phyloP scores from a whole-genome alignment of 2,888 invertebrate genomes.

The Rhagium mordax region DNA sequence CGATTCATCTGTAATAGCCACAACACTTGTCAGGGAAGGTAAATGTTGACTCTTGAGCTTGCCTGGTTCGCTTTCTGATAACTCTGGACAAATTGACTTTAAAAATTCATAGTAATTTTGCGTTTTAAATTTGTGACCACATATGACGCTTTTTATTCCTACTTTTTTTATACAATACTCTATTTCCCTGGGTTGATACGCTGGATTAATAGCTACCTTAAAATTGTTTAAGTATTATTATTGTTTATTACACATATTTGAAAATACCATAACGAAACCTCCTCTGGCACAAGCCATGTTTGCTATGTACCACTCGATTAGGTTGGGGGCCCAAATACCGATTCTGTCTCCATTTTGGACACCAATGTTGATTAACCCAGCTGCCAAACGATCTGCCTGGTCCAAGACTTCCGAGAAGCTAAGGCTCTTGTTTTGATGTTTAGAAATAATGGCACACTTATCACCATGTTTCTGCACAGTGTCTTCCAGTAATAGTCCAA shows the following conservation, averaged over 20 bases:
- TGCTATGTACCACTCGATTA: slow-evolving; percentile 82
- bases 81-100: slow-evolving; percentile 74
- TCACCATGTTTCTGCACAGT: slow-evolving; percentile 73
- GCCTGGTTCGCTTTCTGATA: slow-evolving; percentile 70
- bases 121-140: slow-evolving; percentile 75
- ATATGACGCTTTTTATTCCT: slow-evolving; percentile 77
- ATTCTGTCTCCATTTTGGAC: slow-evolving; percentile 81
- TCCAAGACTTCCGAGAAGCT: slow-evolving; percentile 72
- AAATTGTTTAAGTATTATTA: slow-evolving; percentile 42
- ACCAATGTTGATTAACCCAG: slow-evolving; percentile 79
- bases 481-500: slow-evolving; percentile 74
- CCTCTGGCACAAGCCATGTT: slow-evolving; percentile 81
- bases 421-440: slow-evolving; percentile 71
- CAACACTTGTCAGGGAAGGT: slow-evolving; percentile 73
- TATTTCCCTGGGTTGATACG: slow-evolving; percentile 80
- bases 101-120: slow-evolving; percentile 81
- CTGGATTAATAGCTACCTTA: slow-evolving; percentile 85
- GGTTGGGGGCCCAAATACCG: slow-evolving; percentile 87
- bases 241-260: not conserved
- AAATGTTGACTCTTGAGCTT: slow-evolving; percentile 70
- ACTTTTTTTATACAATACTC: slow-evolving; percentile 82
- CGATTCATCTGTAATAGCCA: slow-evolving; percentile 73
- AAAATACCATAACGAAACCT: slow-evolving; percentile 79
- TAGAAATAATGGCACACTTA: slow-evolving; percentile 74
- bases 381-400: slow-evolving; percentile 79